A percentile compares a stretch with the other conserved stretches of the same genome.
Conservation (phyloP, 2,888 invertebrate genomes). For the Dermolepida albohirtum region DNA sequence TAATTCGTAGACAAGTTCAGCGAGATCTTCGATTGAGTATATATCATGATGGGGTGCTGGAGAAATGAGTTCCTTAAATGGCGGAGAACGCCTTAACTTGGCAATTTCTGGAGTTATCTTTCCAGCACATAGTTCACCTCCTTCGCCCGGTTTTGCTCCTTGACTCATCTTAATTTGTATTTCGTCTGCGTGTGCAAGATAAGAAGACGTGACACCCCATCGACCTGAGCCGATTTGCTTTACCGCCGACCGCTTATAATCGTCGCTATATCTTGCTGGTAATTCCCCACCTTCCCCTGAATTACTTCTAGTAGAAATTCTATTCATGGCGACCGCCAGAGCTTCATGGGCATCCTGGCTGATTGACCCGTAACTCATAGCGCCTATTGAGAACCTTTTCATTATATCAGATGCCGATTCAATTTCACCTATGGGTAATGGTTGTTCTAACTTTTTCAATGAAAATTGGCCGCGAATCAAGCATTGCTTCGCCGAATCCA, state of each 20-base stretch:
- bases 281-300: constrained; percentile 97
- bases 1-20: constrained; percentile 97
- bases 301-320: constrained; percentile 95
- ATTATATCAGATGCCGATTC: constrained; percentile 96
- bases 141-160: constrained; percentile 99
- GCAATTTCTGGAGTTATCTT: constrained; percentile 97
- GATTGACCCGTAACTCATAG: constrained; percentile 76
- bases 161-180: constrained; percentile 99
- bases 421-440: constrained; percentile 87
- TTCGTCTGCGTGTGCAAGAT: constrained; percentile 97
- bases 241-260: constrained; percentile 89
- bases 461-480: constrained; percentile 95
- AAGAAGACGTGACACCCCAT: constrained; percentile 98
- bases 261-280: constrained; percentile 80
- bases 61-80: constrained; percentile 97
- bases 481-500: constrained; percentile 86
- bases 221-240: constrained; percentile 99
- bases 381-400: constrained; percentile 90
- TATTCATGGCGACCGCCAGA: constrained; percentile 96
- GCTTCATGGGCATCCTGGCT: constrained; percentile 96
- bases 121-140: constrained; percentile 91
- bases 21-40: constrained; percentile 98
- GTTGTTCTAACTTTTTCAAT: constrained; percentile 80
- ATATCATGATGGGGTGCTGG: constrained; percentile 99
- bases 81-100: constrained; percentile 92